phyloP scores from a whole-genome alignment of 2,888 invertebrate genomes.

The Hyalella azteca region DNA sequence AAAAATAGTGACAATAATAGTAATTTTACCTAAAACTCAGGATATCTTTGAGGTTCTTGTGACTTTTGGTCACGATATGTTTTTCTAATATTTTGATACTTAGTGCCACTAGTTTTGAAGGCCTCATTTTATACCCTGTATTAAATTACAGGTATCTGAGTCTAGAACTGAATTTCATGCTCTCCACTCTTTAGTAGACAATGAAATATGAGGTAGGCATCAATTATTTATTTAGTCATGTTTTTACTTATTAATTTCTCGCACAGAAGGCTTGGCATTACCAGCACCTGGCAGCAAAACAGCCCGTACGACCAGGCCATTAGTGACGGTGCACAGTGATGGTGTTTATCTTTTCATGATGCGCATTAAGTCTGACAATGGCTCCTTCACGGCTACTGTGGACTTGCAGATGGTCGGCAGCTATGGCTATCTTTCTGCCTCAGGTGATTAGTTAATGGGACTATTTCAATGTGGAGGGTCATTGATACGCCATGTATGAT shows the following conservation, averaged over 20 bases:
- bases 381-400: slow-evolving; percentile 69
- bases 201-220: background rate
- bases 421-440: slow-evolving; percentile 86
- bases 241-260: background rate
- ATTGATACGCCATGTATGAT: too few species aligned
- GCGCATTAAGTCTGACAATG: slow-evolving; percentile 62
- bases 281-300: slow-evolving; percentile 30
- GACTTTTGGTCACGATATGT: too few species aligned
- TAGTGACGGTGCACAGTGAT: slow-evolving; percentile 71
- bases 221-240: background rate
- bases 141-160: background rate
- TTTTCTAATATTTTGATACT: background rate
- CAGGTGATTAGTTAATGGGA: slow-evolving; percentile 72
- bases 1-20: too few species aligned
- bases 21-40: too few species aligned
- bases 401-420: slow-evolving; percentile 77
- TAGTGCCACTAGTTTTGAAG: background rate
- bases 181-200: background rate
- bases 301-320: slow-evolving; percentile 64
- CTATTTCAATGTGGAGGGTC: too few species aligned
- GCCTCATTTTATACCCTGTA: background rate
- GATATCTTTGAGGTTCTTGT: too few species aligned
- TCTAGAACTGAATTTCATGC: background rate
- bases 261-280: background rate
- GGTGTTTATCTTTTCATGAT: slow-evolving; percentile 75